Conservation (phyloP, 2,113 vertebrate genomes). For the Pseudois nayaur region DNA sequence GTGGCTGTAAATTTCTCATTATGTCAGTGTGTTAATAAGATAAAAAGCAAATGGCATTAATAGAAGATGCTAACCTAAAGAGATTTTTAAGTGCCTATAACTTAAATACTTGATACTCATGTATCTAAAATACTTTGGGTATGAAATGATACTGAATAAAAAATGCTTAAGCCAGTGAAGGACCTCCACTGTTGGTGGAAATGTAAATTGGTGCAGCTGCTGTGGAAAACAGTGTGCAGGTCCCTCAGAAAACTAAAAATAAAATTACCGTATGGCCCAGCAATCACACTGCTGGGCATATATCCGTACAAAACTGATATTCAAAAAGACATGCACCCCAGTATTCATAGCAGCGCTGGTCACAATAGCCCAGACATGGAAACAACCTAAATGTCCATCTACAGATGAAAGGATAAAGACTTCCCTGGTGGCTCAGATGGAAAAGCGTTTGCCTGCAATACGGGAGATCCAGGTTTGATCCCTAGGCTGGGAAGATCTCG, state of each 20-base stretch:
- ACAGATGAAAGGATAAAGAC: neutral
- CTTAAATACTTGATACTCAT: neutral
- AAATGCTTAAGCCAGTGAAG: neutral
- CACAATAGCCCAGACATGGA: neutral
- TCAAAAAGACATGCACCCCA: neutral
- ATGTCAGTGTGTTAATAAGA: neutral
- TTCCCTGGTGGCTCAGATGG: too few species aligned
- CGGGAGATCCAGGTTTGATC: too few species aligned
- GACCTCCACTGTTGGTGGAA: neutral
- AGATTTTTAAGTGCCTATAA: neutral
- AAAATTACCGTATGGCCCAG: neutral
- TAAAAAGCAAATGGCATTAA: neutral
- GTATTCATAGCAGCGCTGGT: neutral
- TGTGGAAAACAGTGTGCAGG: neutral
- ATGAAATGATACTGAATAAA: neutral
- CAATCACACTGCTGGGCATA: neutral
- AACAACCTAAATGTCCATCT: neutral
- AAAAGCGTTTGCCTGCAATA: too few species aligned
- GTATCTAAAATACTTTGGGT: neutral
- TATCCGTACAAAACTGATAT: neutral
- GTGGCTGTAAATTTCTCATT: neutral
- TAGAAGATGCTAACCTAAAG: neutral
- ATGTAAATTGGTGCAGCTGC: neutral
- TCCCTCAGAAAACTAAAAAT: neutral
- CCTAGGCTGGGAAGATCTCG: too few species aligned